phyloP scores from a whole-genome alignment of 2,797 vertebrate species.

The Labeo calbasu region DNA sequence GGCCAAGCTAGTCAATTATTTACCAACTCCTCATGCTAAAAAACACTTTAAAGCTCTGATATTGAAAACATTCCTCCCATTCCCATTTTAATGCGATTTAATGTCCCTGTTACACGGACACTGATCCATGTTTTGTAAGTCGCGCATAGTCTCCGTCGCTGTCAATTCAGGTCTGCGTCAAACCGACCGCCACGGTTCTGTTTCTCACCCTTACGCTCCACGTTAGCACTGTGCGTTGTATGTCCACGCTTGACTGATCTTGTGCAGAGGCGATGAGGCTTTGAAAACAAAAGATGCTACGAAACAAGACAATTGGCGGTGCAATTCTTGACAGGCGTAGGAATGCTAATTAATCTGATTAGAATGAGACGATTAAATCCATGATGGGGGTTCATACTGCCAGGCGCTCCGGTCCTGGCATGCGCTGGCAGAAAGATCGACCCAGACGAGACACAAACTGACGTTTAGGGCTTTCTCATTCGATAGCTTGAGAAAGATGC shows the following conservation, averaged over 20 bases:
- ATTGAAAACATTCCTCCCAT: conserved; percentile 43
- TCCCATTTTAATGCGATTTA: conserved; percentile 55
- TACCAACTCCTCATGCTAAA: conserved; percentile 67
- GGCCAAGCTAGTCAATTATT: conserved; percentile 83
- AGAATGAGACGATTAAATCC: conserved; percentile 74
- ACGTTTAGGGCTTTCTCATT: conserved; percentile 12
- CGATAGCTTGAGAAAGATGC: background rate
- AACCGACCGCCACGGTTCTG: conserved; percentile 7
- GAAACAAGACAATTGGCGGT: conserved; percentile 28
- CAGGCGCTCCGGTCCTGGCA: conserved; percentile 50
- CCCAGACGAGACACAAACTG: conserved; percentile 63
- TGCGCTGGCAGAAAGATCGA: conserved; percentile 53
- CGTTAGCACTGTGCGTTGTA: conserved; percentile 25
- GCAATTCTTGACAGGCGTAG: conserved; percentile 66
- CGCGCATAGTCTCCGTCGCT: conserved; percentile 68
- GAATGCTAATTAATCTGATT: conserved; percentile 78
- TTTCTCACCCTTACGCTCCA: conserved; percentile 47
- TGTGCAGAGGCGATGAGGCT: conserved; percentile 37
- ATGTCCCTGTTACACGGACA: conserved; percentile 72
- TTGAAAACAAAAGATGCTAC: conserved; percentile 50
- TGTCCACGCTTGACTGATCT: conserved; percentile 51
- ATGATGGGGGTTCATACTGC: conserved; percentile 66
- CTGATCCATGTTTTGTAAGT: conserved; percentile 68
- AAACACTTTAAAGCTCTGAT: conserved; percentile 37
- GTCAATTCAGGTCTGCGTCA: conserved; percentile 69